phyloP scores from a whole-genome alignment of 2,888 invertebrate genomes.

The Drosophila borealis region DNA sequence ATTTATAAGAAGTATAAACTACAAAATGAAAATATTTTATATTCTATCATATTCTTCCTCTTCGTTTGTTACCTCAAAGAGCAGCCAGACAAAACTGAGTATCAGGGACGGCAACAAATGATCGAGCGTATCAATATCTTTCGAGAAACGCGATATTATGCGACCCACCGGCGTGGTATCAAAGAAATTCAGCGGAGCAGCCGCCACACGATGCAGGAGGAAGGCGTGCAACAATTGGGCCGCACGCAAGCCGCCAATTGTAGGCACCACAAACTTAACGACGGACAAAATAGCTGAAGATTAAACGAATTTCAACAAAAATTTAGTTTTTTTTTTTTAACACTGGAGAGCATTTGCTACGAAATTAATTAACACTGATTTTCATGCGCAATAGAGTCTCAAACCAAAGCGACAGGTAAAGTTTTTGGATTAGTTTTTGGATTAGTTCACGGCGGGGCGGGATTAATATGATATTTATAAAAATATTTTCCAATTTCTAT shows the following conservation, averaged over 20 bases:
- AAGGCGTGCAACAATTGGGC: constrained; percentile 83
- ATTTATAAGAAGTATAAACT: constrained; percentile 4
- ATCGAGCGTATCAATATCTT: constrained; percentile 85
- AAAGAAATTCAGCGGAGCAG: constrained; percentile 87
- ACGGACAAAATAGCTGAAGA: constrained; percentile 88
- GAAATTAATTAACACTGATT: constrained; percentile 1
- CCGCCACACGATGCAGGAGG: constrained; percentile 86
- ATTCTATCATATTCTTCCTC: background rate
- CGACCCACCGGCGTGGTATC: constrained; percentile 88
- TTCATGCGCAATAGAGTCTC: constrained; percentile 25
- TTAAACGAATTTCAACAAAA: constrained; percentile 7
- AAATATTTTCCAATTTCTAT: background rate
- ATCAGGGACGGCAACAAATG: constrained; percentile 84
- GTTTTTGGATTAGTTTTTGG: constrained; percentile 2
- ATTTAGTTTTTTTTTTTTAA: background rate
- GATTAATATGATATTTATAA: constrained; percentile 11
- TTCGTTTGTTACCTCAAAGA: constrained; percentile 85
- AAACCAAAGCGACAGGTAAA: constrained; percentile 28
- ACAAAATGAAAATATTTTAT: background rate
- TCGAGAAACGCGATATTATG: constrained; percentile 87
- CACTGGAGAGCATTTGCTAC: background rate
- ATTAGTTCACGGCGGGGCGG: constrained; percentile 11
- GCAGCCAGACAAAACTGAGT: constrained; percentile 86
- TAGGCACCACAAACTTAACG: constrained; percentile 87
- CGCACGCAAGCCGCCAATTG: constrained; percentile 86